Evolutionary conservation across 2,888 invertebrate species (phyloP).

Genomic region (Scaptodrosophila latifasciaeformis): DNA sequence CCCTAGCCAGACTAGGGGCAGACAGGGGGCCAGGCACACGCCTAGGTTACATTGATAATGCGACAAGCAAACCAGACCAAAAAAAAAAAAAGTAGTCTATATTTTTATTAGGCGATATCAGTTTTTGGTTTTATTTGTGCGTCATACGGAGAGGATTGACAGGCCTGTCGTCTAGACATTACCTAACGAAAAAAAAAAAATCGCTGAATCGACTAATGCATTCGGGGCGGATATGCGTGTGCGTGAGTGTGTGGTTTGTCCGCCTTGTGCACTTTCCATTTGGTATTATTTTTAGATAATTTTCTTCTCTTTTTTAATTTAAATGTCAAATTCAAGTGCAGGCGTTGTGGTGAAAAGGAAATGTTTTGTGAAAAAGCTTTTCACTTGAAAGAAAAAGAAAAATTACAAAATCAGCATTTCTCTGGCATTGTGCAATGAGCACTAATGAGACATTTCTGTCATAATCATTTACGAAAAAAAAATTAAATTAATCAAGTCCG

Average conservation of each 20-base stretch:
- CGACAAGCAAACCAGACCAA: background rate
- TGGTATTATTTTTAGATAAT: conserved; percentile 45
- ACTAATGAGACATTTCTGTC: too few species aligned
- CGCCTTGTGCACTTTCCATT: conserved; percentile 25
- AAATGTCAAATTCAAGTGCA: conserved; percentile 58
- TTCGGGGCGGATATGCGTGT: conserved; percentile 12
- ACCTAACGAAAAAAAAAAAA: conserved; percentile 56
- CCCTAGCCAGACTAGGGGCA: too few species aligned
- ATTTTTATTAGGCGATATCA: background rate
- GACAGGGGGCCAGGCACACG: too few species aligned
- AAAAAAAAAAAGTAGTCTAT: background rate
- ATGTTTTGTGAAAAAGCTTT: conserved; percentile 9
- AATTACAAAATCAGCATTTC: too few species aligned
- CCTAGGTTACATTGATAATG: conserved; percentile 52
- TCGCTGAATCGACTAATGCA: conserved; percentile 22
- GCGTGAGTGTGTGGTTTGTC: background rate
- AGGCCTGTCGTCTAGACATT: conserved; percentile 39
- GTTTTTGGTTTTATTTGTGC: conserved; percentile 31
- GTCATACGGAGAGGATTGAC: too few species aligned
- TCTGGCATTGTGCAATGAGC: too few species aligned
- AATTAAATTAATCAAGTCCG: too few species aligned
- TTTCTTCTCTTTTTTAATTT: too few species aligned
- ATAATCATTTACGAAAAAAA: too few species aligned
- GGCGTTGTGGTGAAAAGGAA: background rate
- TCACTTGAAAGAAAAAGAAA: too few species aligned